A percentile compares a stretch with the other conserved stretches of the same genome.
Conservation (phyloP, 2,888 invertebrate species). For the Harpalus rubripes region DNA sequence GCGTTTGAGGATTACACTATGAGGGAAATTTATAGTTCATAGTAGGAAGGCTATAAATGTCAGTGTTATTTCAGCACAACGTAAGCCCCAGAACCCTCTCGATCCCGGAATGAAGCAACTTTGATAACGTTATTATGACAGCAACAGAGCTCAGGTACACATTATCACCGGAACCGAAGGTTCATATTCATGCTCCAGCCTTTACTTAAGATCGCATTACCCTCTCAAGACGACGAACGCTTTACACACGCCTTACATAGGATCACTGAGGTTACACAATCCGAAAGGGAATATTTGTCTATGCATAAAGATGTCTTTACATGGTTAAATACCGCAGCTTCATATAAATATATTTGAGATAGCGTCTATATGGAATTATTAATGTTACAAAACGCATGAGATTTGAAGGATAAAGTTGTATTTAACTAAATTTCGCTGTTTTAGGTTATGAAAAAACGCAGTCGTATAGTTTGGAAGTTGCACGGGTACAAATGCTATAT, state of each 20-base stretch:
- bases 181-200: constrained; percentile 62
- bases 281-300: background rate
- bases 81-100: constrained; percentile 43
- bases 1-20: constrained; percentile 21
- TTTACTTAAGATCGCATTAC: constrained; percentile 63
- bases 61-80: constrained; percentile 45
- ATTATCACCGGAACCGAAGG: constrained; percentile 64
- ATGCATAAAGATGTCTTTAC: background rate
- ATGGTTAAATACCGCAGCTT: no score
- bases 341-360: no score
- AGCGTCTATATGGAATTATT: no score
- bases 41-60: constrained; percentile 39
- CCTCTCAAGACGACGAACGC: background rate
- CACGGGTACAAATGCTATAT: no score
- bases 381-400: no score
- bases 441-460: no score
- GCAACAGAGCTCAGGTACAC: constrained; percentile 60
- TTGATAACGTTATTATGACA: constrained; percentile 67
- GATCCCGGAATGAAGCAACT: constrained; percentile 59
- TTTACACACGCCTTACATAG: background rate
- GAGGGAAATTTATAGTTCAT: constrained; percentile 21
- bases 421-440: no score
- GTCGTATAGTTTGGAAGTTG: no score
- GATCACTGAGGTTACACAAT: background rate
- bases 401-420: no score